Evolutionary conservation across 2,888 invertebrate genomes (phyloP).

Genomic region (Aleiodes testaceus): DNA sequence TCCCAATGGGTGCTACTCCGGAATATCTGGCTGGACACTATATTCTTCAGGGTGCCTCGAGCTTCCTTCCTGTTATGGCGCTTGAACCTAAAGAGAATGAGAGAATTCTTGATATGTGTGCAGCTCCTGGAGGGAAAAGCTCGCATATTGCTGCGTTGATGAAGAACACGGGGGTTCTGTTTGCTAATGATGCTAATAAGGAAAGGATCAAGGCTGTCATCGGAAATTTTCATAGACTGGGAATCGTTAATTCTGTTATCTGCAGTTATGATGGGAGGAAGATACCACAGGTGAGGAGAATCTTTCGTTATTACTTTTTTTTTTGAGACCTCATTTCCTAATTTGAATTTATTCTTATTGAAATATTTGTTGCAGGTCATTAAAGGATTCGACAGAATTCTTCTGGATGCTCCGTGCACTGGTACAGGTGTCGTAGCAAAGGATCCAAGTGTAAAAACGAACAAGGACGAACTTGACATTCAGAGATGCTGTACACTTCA

Average conservation of each 20-base stretch:
- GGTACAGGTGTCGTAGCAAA: constrained; percentile 99
- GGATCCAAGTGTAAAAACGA: constrained; percentile 96
- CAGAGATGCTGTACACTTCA: constrained; percentile 94
- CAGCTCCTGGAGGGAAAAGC: constrained; percentile 99
- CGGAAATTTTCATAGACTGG: constrained; percentile 97
- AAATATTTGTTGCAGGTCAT: constrained; percentile 74
- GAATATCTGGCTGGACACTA: constrained; percentile 99
- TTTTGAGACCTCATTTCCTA: no score
- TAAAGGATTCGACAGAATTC: constrained; percentile 94
- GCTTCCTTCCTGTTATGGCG: constrained; percentile 98
- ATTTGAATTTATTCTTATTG: no score
- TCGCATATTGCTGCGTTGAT: constrained; percentile 98
- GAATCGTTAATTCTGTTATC: constrained; percentile 94
- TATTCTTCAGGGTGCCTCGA: constrained; percentile 96
- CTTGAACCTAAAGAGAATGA: constrained; percentile 97
- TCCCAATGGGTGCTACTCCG: constrained; percentile 98
- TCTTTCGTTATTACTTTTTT: no score
- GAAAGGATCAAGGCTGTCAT: constrained; percentile 93
- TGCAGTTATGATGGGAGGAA: constrained; percentile 92
- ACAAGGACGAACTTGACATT: constrained; percentile 91
- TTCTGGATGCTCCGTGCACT: constrained; percentile 98
- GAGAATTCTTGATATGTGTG: constrained; percentile 95
- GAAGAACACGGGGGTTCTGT: constrained; percentile 97
- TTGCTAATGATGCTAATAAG: constrained; percentile 95
- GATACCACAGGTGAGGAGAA: constrained; percentile 78